phyloP scores from a whole-genome alignment of 1,140 invertebrate genomes.

The Plectrocnemia conspersa region DNA sequence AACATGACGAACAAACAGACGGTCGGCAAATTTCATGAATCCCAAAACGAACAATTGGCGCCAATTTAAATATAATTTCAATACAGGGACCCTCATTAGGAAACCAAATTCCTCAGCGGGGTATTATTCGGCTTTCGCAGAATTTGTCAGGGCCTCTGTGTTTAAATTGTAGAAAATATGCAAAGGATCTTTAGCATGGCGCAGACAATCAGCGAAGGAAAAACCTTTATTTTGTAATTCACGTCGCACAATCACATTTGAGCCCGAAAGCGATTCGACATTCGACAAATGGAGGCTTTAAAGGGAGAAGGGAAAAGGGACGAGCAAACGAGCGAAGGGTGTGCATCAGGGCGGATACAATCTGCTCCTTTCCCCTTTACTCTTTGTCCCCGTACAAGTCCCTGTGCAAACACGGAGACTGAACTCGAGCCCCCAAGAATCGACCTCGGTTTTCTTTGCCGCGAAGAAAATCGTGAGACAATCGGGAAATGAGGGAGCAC shows the following conservation, averaged over 20 bases:
- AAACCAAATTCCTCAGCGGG: no score
- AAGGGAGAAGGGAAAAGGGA: background rate
- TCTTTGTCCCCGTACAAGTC: conserved; percentile 2
- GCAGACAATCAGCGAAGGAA: conserved; percentile 9
- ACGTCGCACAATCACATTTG: conserved; percentile 7
- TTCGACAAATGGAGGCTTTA: conserved; percentile 15
- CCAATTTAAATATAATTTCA: no score
- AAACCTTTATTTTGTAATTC: conserved; percentile 14
- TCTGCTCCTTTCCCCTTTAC: conserved; percentile 1
- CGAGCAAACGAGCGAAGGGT: background rate
- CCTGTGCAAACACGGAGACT: conserved; percentile 5
- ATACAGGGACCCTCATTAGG: no score
- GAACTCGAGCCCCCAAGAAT: background rate
- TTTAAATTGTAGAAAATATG: conserved; percentile 6
- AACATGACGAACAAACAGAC: no score
- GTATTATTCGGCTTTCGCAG: no score
- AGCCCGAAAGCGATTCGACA: conserved; percentile 15
- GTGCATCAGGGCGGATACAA: conserved; percentile 14
- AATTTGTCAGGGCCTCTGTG: background rate
- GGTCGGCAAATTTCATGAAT: no score
- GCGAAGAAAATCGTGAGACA: background rate
- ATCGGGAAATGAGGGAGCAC: background rate
- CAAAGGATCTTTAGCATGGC: conserved; percentile 1
- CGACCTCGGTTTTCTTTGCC: background rate
- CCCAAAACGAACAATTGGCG: no score